phyloP scores from a whole-genome alignment of 2,888 invertebrate genomes.

The Callimorpha dominula region DNA sequence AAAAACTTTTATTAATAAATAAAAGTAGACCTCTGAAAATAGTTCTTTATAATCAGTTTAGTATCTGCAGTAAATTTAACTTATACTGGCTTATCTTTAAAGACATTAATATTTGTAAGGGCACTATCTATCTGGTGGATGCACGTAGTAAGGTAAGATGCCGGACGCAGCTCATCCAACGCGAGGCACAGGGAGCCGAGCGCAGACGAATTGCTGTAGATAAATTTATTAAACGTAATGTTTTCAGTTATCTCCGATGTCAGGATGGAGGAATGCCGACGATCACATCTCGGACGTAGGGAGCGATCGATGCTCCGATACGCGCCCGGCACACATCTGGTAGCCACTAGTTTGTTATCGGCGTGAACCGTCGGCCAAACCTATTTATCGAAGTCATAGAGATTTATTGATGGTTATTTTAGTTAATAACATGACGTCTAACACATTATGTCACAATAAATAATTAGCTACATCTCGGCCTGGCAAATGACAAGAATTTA shows the following conservation, averaged over 20 bases:
- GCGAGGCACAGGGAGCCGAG: constrained; percentile 54
- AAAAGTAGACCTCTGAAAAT: constrained; percentile 39
- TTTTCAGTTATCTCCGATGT: constrained; percentile 73
- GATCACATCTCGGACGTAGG: constrained; percentile 66
- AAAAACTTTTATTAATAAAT: neutral
- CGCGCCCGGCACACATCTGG: constrained; percentile 70
- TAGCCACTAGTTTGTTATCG: constrained; percentile 74
- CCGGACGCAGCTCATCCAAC: constrained; percentile 38
- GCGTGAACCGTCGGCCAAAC: constrained; percentile 70
- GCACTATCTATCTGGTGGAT: constrained; percentile 35
- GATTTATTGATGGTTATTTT: constrained; percentile 74
- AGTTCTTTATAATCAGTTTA: constrained; percentile 47
- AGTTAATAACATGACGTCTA: constrained; percentile 70
- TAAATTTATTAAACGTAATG: constrained; percentile 73
- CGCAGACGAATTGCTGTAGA: constrained; percentile 71
- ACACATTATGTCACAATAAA: constrained; percentile 70
- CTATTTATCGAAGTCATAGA: constrained; percentile 78
- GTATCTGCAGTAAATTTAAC: constrained; percentile 51
- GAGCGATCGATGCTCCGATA: constrained; percentile 71
- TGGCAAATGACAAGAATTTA: constrained; percentile 51
- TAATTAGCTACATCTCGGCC: constrained; percentile 58
- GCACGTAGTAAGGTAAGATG: constrained; percentile 37
- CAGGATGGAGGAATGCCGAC: constrained; percentile 66
- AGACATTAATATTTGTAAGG: constrained; percentile 53
- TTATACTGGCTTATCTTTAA: constrained; percentile 46